Evolutionary conservation across 30 jellyfish, hydroid and myxozoan genomes (phyloP), one percentile per base, ranked within the genome.

Genomic region (Pseudorhiza aurosa): DNA sequence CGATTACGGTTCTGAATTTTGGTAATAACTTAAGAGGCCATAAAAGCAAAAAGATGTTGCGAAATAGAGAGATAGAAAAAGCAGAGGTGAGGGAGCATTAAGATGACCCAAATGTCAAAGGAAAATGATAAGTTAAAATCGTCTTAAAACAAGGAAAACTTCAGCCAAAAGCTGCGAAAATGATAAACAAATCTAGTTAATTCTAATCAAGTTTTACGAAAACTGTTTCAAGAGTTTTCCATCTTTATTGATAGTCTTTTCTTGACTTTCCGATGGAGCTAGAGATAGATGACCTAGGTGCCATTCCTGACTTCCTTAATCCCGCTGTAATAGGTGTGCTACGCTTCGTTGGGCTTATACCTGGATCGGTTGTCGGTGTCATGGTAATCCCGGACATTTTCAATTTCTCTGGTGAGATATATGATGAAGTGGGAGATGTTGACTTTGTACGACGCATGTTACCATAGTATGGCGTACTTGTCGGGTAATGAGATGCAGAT

Each of bases 291-390:
- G 88, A 58, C 73, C 88, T 77, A 39, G 88, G 79, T 12, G 69
- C 88, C 88, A 77, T 77, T 45, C 88, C 88, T 9, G 88, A 77
- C 33, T 83, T 68, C 49, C 94, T 68, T 42, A 77, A 44, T 32
- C 94, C 98, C 8, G 95, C 88, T 18, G 96, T 83, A 15, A 90
- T 90, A 18, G 98, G 98, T 18, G 88, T 72, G 47, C 94, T 77
- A 29, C 96, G 92, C 53, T 93, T 81, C n/a, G 82, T 68, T 9
- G 96, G 89, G 25, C 90, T 67, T 21, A 85, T 47, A 3, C 96
- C 96, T 0, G 98, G 96, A 60, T 83, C 98, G 35, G 94, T 84
- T 8, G 98, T 68, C 55, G 98, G 95, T 19, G 96, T 77, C 95
- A 90, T 77, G 62, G 81, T 53, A 18, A 69, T 70, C 53, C 80